Evolutionary conservation across 2,797 vertebrate species (phyloP), one percentile per base, ranked within the genome.

Genomic region (Fistularia commersonii): DNA sequence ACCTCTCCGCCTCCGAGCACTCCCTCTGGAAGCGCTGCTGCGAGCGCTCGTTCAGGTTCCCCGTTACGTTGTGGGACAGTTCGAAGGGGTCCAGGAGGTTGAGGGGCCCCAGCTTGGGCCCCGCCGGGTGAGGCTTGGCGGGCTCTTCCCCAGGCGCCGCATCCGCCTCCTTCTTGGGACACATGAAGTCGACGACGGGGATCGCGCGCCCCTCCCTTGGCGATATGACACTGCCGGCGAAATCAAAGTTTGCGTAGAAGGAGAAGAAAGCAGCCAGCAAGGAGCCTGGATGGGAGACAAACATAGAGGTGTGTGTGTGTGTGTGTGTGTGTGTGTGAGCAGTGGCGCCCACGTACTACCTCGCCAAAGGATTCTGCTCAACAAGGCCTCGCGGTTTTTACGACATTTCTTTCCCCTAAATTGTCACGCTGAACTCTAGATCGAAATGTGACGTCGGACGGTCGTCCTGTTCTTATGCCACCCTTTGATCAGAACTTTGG

Each of bases 41-140:
- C 0, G 89, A 86, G n/a, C 91, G 91, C 10, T 92, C 83, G 0
- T 80, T 91, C 61, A 97, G 81, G 8, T 97, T 98, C 31, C 92
- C 94, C 0, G 94, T 91, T 3, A 97, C 94, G 0, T 98, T 98
- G 84, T 98, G 96, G 61, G 84, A 90, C 12, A 94, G 83, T 69
- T 98, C 95, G 12, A 98, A 97, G 0, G 96, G 96, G 64, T 98
- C 96, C 66, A 96, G 86, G 15, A 98, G 78, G 60, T 93, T 97
- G 41, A 97, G 47, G 8, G 91, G 85, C 0, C 93, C 93, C 5
- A 94, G 54, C 55, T 69, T 89, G 12, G 84, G 86, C 1, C 42
- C 10, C 0, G 44, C 45, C 1, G 36, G 45, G 5, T 49, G 45
- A 13, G 46, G 15, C 43, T 61, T 74, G 44, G 45, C n/a, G 13